Conservation (phyloP, 2,797 vertebrate genomes). For the Triplophysa yarkandensis region DNA sequence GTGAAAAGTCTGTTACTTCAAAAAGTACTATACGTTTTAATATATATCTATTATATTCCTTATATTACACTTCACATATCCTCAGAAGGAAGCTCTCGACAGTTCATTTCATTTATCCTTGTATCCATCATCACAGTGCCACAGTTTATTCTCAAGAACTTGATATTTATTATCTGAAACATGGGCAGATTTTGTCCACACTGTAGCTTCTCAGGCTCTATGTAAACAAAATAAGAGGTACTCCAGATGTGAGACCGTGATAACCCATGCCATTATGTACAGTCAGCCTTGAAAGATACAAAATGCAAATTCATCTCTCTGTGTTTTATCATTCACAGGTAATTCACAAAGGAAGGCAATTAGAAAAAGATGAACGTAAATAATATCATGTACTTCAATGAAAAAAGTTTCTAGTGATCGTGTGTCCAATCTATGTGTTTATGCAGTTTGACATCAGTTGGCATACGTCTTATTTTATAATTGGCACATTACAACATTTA, state of each 20-base stretch:
- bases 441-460: constrained; percentile 39
- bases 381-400: constrained; percentile 23
- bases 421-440: constrained; percentile 36
- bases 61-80: not conserved
- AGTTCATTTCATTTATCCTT: not conserved
- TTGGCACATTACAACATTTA: constrained; percentile 45
- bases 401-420: constrained; percentile 36
- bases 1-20: not conserved
- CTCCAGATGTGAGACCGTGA: constrained; percentile 46
- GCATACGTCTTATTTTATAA: constrained; percentile 21
- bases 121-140: constrained; percentile 25
- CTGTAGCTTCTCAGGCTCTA: constrained; percentile 40
- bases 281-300: constrained; percentile 47
- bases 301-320: constrained; percentile 42
- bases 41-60: not conserved
- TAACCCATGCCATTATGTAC: constrained; percentile 52
- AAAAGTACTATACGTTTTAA: not conserved
- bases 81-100: not conserved
- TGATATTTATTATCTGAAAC: constrained; percentile 48
- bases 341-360: constrained; percentile 48
- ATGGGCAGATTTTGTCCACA: constrained; percentile 46
- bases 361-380: constrained; percentile 28
- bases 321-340: constrained; percentile 43
- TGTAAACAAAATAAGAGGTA: constrained; percentile 51
- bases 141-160: constrained; percentile 30